Evolutionary conservation across 92 coral and sea anemone genomes (phyloP).

Genomic region (Phenganax stokvisi): DNA sequence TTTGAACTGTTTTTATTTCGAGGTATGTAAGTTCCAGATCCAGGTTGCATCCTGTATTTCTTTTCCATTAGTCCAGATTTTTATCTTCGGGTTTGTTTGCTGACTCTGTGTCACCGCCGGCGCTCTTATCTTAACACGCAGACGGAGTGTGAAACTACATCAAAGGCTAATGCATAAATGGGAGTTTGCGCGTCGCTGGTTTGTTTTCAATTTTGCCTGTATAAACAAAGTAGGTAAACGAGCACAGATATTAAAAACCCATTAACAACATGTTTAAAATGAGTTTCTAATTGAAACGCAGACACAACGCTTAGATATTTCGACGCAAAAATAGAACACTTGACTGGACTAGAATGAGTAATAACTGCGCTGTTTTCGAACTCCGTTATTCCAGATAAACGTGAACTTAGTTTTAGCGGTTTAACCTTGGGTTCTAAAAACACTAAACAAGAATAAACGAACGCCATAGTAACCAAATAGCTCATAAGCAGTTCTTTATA

Average conservation of each 20-base stretch:
- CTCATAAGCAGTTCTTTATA: slow-evolving; percentile 1
- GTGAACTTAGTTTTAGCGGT: neutral
- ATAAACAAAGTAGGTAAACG: slow-evolving; percentile 23
- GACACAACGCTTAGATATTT: neutral
- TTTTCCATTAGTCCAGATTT: neutral
- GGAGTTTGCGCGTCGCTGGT: slow-evolving; percentile 1
- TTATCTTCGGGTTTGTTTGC: neutral
- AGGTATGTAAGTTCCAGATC: neutral
- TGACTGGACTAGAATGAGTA: too few relatives aligned
- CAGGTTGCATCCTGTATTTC: neutral
- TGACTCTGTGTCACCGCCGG: neutral
- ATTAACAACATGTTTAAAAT: slow-evolving; percentile 6
- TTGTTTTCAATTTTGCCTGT: slow-evolving; percentile 12
- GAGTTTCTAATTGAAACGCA: neutral
- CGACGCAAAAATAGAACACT: neutral
- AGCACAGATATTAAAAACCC: slow-evolving; percentile 13
- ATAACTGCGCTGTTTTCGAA: too few relatives aligned
- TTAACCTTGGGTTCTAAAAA: neutral
- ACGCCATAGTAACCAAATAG: neutral
- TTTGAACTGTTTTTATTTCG: too few relatives aligned
- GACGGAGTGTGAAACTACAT: neutral
- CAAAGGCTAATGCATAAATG: slow-evolving; percentile 3
- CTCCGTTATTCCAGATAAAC: neutral
- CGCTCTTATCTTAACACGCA: neutral
- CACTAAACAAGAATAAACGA: neutral